Base-by-base conservation (phyloP, 2,113 vertebrate genomes). In the Daubentonia madagascariensis region DNA sequence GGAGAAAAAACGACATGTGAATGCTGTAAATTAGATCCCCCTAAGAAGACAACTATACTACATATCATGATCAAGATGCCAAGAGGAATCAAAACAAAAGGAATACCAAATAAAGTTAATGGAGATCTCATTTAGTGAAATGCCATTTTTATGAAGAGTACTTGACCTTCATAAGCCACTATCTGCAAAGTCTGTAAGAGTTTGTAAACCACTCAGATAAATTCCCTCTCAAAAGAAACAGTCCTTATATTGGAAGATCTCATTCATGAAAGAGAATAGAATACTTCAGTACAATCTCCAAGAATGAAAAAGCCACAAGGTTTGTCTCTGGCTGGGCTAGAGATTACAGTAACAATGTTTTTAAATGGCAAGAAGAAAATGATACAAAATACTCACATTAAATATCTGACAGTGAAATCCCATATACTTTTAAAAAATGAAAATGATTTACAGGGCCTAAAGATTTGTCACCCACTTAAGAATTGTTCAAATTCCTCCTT, bases 151-250 rank as follows among this genome's bases (percentile, higher is more conserved):
- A 73, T 30, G 59, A 84, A 93, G 76, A 50, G 54, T 63, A 57
- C 57, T 96, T 95, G 83, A 75, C 63, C 28, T 93, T 97, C 20
- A 37, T 28, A 32, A 96, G 43, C 28, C 48, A 50, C 20, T 32
- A 22, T 85, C 91, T 91, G 35, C 16, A 52, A 93, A 73, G 28
- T 40, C 94, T 75, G 65, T 70, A 73, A 85, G 54, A 75, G 50
- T 95, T 81, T 93, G 48, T 80, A 91, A 96, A 57, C 52, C n/a
- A 88, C 20, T 70, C 59, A 85, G 32, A 88, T 32, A 96, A 91
- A 97, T 50, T 79, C 13, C 28, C 59, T 84, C 91, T 97, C 63
- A 85, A 87, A 96, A n/a, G 30, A 84, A 84, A 78, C 13, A 70
- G 35, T 48, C 28, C 28, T 95, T 40, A 9, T n/a, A 18, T 48